Conservation (phyloP, 2,113 vertebrate genomes). For the Actinemys pallida region DNA sequence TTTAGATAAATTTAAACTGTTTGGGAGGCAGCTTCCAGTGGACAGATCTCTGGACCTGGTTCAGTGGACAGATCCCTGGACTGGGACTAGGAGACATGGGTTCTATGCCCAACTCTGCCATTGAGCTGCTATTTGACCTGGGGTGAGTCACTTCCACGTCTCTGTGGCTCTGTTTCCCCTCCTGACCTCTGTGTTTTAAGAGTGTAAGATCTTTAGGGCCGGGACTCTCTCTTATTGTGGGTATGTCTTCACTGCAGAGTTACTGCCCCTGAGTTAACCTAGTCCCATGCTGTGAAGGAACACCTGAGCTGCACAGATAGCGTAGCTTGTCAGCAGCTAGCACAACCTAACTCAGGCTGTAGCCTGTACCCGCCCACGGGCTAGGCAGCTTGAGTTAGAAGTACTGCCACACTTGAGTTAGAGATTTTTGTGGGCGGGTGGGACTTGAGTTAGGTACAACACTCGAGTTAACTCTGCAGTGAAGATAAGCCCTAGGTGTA, state of each 20-base stretch:
- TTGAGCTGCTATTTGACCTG: background rate
- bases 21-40: too few relatives aligned
- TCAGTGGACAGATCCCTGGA: too few relatives aligned
- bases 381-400: background rate
- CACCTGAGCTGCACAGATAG: accelerated
- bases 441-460: background rate
- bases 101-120: background rate
- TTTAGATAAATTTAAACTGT: too few relatives aligned
- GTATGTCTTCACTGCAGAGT: background rate
- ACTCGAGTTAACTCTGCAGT: background rate
- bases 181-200: background rate
- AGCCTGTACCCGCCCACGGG: accelerated
- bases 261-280: background rate
- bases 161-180: background rate
- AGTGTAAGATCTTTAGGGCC: background rate
- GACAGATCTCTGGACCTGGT: too few relatives aligned
- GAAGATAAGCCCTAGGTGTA: background rate
- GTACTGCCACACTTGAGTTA: background rate
- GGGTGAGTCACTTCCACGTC: background rate
- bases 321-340: background rate
- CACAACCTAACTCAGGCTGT: background rate
- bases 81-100: background rate
- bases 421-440: background rate
- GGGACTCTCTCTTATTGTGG: background rate
- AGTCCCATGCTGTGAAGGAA: background rate